Conservation (phyloP, 2,797 vertebrate genomes). For the Tadarida brasiliensis region DNA sequence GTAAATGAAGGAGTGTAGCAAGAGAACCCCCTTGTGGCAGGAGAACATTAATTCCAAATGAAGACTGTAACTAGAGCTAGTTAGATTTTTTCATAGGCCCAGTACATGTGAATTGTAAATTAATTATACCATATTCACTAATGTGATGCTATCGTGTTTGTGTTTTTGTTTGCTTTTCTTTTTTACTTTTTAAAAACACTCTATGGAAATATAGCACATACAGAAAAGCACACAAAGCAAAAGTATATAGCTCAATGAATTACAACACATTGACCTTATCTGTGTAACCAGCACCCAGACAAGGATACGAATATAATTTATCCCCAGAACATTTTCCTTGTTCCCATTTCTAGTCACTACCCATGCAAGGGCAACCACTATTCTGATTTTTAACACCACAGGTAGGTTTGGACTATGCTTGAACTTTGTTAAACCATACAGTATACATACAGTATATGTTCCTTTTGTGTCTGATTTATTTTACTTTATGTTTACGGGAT, state of each 20-base stretch:
- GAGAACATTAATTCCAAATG: neutral
- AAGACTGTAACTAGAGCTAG: neutral
- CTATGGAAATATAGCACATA: neutral
- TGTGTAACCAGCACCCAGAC: neutral
- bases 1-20: neutral
- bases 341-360: neutral
- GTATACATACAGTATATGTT: neutral
- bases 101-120: neutral
- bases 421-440: neutral
- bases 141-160: neutral
- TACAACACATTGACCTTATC: neutral
- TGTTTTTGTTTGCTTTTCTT: neutral
- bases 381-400: neutral
- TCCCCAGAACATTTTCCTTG: neutral
- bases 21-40: slow-evolving; percentile 65
- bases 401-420: neutral
- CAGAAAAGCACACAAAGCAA: neutral
- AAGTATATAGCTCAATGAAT: neutral
- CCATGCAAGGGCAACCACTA: neutral
- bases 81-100: neutral
- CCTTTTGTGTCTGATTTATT: neutral
- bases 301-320: neutral
- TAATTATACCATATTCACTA: neutral
- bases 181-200: neutral
- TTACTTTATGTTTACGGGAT: neutral